Evolutionary conservation across 2,888 invertebrate genomes (phyloP), one percentile per base, ranked within the genome.

Genomic region (Ophion ellenae): DNA sequence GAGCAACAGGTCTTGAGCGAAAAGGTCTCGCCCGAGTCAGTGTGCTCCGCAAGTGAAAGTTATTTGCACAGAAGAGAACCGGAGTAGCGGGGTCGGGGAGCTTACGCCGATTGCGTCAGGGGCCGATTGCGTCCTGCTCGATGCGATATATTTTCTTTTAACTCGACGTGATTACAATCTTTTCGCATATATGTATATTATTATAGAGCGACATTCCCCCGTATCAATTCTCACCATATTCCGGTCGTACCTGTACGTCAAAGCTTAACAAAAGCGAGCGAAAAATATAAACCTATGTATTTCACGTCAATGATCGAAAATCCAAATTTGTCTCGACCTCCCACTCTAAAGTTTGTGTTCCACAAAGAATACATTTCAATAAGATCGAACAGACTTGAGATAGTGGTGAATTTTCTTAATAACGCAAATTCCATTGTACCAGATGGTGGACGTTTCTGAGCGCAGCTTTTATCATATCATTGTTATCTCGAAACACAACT

Each of bases 11-110:
- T 81, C 64, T 67, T 47, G 66, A 64, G 40, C 70, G 79, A 73
- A 76, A 47, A 14, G 32, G 66, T 67, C 45, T 45, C 45, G 66
- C 53, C 57, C 53, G 67, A 24, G 59, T 17, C 20, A 36, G 71
- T 79, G 66, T 47, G 81, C 66, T 79, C 53, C 79, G 70, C 69
- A 77, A 88, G 88, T 88, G 88, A 88, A 88, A 88, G 88, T 88
- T 85, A 88, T 88, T 88, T 87, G 86, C 87, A 80, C 84, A 74
- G 59, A 57, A 66, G 45, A 57, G 45, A 59, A 36, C n/a, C 53
- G 77, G 57, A 6, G 66, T 3, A 32, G 59, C 57, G 47, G 47
- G 61, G 11, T 45, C 45, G 45, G 61, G 63, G 70, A 63, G 24
- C 76, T 85, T 84, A 53, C 70, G 79, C 71, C 73, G 73, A 87